Base-by-base conservation (phyloP, 2,888 invertebrate species). In the Hypomecis atomaria region DNA sequence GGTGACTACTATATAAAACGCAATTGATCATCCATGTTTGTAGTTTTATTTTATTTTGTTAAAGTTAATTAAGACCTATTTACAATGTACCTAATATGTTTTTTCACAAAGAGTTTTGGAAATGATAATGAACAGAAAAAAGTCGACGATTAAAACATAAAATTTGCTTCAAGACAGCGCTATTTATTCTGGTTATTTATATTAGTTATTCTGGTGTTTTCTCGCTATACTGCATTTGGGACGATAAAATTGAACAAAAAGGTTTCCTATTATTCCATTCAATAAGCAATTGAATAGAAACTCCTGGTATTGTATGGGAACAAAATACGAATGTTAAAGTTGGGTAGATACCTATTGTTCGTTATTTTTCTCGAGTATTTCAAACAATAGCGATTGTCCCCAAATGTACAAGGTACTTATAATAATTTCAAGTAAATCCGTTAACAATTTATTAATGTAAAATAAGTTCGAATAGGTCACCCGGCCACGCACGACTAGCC, bases 231-330 rank as follows among this genome's bases (percentile, higher is more conserved):
- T 36, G 37, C 38, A 49, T 60, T 54, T 42, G 42, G 55, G 43
- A 61, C 48, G 43, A 56, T 49, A 50, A 43, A 62, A 58, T 54
- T 63, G 58, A 37, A 54, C 58, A 63, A 63, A 63, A 63, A 63
- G 54, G 58, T 63, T 61, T 53, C 47, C 52, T 59, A 62, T 62
- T 56, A 66, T 59, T 57, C 59, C 37, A 66, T 60, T 66, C 59
- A 66, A 59, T 59, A 62, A 62, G 59, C 56, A 66, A 60, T 62
- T 66, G 57, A 63, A 63, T 63, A 43, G 66, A 57, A 57, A 65
- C 44, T 49, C 48, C 36, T 42, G 45, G 62, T 62, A 58, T 53
- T 58, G 62, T 48, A 43, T 60, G 65, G 53, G 65, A 60, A 55
- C 42, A 47, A 52, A 23, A 48, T 42, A 13, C 45, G 36, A 49